A percentile compares a stretch with the other conserved stretches of the same genome.
Evolutionary conservation across 2,797 vertebrate species (phyloP).

Genomic region (Sebastes hubbsi): DNA sequence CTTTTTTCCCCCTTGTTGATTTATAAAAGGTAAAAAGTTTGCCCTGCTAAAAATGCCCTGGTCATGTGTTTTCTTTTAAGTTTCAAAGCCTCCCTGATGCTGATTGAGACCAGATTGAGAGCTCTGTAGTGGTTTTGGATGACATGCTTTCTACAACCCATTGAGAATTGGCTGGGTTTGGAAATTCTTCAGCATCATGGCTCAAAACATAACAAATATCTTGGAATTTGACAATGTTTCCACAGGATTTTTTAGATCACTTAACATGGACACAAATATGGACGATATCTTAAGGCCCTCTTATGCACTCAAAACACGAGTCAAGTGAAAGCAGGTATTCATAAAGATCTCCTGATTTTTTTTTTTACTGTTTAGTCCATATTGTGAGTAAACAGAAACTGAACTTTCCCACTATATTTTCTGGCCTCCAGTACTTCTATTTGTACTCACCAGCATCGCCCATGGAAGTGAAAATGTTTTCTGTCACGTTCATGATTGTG

Average conservation of each 20-base stretch:
- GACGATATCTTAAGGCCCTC: slow-evolving; percentile 22
- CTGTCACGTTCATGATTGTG: slow-evolving; percentile 99
- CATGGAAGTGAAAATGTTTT: slow-evolving; percentile 99
- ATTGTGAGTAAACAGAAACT: neutral
- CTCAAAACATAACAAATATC: slow-evolving; percentile 72
- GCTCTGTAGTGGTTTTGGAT: slow-evolving; percentile 77
- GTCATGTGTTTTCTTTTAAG: slow-evolving; percentile 80
- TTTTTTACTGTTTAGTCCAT: neutral
- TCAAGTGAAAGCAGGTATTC: slow-evolving; percentile 29
- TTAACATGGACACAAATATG: slow-evolving; percentile 42
- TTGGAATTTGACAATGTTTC: slow-evolving; percentile 46
- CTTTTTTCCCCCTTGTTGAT: slow-evolving; percentile 7
- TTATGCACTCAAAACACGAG: slow-evolving; percentile 39
- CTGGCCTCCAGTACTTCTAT: no score
- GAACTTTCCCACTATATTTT: neutral
- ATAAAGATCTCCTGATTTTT: neutral
- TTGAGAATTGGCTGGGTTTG: slow-evolving; percentile 54
- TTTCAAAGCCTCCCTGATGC: slow-evolving; percentile 73
- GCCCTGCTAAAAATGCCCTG: slow-evolving; percentile 26
- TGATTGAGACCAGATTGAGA: slow-evolving; percentile 77
- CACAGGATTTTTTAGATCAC: slow-evolving; percentile 33
- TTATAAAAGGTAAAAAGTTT: slow-evolving; percentile 41
- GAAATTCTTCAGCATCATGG: slow-evolving; percentile 66
- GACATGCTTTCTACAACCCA: slow-evolving; percentile 73
- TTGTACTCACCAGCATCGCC: slow-evolving; percentile 95